Evolutionary conservation across 1,140 invertebrate genomes (phyloP).

Genomic region (Amphibalanus amphitrite): DNA sequence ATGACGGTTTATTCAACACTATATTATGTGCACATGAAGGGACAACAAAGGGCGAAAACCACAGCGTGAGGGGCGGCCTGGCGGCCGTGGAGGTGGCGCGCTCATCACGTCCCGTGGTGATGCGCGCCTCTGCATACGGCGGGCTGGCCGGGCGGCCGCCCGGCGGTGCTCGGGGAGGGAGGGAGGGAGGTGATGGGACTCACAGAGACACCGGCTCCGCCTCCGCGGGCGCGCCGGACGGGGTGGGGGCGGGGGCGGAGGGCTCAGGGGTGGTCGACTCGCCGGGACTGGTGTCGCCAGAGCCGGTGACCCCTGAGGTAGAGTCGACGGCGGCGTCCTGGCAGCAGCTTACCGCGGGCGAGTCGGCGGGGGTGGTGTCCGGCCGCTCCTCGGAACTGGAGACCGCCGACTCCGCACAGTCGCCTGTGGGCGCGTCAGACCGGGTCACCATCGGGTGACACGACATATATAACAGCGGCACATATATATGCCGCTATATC

Average conservation of each 20-base stretch:
- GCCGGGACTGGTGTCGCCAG: too few species aligned
- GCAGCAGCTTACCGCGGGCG: background rate
- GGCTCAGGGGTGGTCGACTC: too few species aligned
- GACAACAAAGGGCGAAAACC: background rate
- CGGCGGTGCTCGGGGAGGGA: too few species aligned
- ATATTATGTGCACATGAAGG: background rate
- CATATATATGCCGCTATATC: too few species aligned
- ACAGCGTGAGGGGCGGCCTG: too few species aligned
- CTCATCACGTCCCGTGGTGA: too few species aligned
- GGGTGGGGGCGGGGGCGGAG: too few species aligned
- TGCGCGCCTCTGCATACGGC: background rate
- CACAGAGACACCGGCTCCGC: too few species aligned
- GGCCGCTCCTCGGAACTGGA: background rate
- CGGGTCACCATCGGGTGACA: background rate
- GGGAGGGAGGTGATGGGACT: too few species aligned
- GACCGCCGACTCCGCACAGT: background rate
- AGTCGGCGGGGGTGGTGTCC: background rate
- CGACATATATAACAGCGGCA: too few species aligned
- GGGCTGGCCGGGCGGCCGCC: too few species aligned
- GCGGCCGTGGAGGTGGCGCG: background rate
- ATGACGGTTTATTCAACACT: background rate
- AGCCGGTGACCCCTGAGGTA: background rate
- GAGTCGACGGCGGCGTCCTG: background rate
- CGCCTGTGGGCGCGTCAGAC: background rate
- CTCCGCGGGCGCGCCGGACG: too few species aligned